Base-by-base conservation (phyloP, 2,888 invertebrate genomes). In the Hyposoter didymator region DNA sequence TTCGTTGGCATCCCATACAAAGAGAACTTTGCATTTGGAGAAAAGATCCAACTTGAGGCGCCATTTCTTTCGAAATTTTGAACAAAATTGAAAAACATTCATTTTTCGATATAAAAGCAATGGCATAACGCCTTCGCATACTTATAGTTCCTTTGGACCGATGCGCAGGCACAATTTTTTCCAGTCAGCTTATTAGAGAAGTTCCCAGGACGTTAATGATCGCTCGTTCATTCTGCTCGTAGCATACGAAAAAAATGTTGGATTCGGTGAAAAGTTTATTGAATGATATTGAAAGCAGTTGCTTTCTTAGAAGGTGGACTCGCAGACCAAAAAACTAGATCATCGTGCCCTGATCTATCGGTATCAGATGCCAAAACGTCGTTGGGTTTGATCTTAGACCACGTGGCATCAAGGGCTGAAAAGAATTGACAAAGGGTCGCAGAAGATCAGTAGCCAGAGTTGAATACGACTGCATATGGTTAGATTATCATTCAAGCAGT, bases 401-500 rank as follows among this genome's bases (percentile, higher is more conserved):
- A 73, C 62, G 39, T 69, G 66, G 45, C 74, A 22, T 66, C 10
- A 28, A 32, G 39, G 39, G 69, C 69, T 39, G 43, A 74, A 55
- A 47, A 78, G 32, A 64, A 52, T 17, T 39, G 59, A 10, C n/a
- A n/a, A 73, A 74, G 84, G 78, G 74, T 78, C 35, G 62, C 32
- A 28, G 43, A 49, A 28, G 47, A 45, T 76, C 69, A 45, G 76
- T 73, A 81, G 82, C 69, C 67, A 81, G 75, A 28, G 22, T 59
- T 52, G n/a, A 72, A 82, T 55, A 84, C 76, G 35, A 10, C 7
- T 39, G 39, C 10, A 39, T 39, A 39, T 55, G 45, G 59, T 76
- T 62, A 76, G 80, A 87, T 84, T 81, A 87, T 78, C 82, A 80
- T 82, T 83, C 59, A 74, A 59, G 66, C 49, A 78, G 66, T 47